These are phyloP conservation scores for Toxotes chatareus DNA, from an alignment of 2,113 vertebrate genomes.

Conservation along the genomic window DNA sequence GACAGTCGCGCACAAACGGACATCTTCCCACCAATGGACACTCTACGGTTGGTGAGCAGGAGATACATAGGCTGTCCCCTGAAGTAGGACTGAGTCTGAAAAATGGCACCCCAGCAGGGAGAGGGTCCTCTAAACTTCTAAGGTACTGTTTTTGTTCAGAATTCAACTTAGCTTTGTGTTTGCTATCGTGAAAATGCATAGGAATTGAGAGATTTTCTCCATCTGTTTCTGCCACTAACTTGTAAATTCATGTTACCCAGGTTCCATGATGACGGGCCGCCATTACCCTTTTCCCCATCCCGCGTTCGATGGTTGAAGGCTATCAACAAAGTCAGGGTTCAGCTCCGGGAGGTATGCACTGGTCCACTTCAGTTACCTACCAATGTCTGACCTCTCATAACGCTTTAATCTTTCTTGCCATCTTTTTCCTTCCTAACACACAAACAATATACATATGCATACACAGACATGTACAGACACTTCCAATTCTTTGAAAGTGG, in stretches of 20 bases:
- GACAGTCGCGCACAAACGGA: constrained; percentile 68
- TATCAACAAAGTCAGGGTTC: constrained; percentile 94
- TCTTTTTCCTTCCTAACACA: not conserved
- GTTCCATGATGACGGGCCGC: constrained; percentile 82
- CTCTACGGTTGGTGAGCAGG: constrained; percentile 65
- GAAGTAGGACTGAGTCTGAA: constrained; percentile 61
- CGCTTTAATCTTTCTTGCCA: not conserved
- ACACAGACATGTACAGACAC: not conserved
- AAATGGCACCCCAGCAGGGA: constrained; percentile 67
- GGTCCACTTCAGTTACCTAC: constrained; percentile 1
- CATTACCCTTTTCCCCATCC: constrained; percentile 87
- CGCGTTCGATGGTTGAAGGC: constrained; percentile 93
- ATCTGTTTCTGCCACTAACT: not conserved
- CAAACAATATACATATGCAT: not conserved
- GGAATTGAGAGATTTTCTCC: not conserved
- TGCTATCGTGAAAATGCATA: not conserved
- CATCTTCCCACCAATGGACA: constrained; percentile 82
- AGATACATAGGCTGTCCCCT: constrained; percentile 73
- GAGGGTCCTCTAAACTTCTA: constrained; percentile 64
- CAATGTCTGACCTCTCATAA: constrained; percentile 5
- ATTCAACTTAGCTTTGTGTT: not conserved
- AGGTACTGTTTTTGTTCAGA: constrained; percentile 56
- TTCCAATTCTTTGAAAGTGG: constrained; percentile 59
- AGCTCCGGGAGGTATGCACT: constrained; percentile 92
- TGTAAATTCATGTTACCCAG: constrained; percentile 57